Evolutionary conservation across 2,888 invertebrate species (phyloP), one percentile per base, ranked within the genome.

Genomic region (Panzeria rudis): DNA sequence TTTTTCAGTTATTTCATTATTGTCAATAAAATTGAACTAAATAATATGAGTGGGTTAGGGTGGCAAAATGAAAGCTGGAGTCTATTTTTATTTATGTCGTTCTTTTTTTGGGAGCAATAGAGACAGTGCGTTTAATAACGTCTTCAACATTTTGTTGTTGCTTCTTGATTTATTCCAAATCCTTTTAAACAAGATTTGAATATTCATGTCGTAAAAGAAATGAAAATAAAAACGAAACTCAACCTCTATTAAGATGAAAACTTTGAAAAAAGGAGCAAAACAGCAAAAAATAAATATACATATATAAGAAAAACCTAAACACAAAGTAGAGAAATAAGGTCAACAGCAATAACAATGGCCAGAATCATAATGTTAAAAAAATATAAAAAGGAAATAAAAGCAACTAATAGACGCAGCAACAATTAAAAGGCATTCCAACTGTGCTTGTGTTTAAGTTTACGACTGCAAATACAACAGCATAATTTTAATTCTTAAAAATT

Each of bases 401-500:
- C 66, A 71, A 76, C 50, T 61, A 66, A 73, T 62, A 52, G 41
- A 38, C 5, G 47, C 76, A 81, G 77, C 84, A 84, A 77, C 84
- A 80, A 54, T 54, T 64, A 80, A 69, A 75, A 44, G 61, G 73
- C 72, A 73, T 66, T 47, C 52, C 76, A 82, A 81, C 72, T 75
- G 76, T 68, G 80, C 52, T 69, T 62, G 52, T 62, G 72, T 66
- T 80, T 72, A 20, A 61, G 23, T 77, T 54, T 66, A 35, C 56
- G 38, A 75, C 52, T 29, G 5, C 52, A 54, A 56, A 68, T 72
- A 61, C 44, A 68, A n/a, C 52, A 73, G 73, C 47, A 73, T 71
- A 83, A 83, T 83, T 82, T 79, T 75, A 76, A 86, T 76, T 83
- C 71, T 71, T 35, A 17, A 68, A 41, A 41, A 66, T 54, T 41